These are phyloP conservation scores for Clarias laeviceps DNA, from an alignment of 2,797 vertebrate genomes.

Conservation along the genomic window DNA sequence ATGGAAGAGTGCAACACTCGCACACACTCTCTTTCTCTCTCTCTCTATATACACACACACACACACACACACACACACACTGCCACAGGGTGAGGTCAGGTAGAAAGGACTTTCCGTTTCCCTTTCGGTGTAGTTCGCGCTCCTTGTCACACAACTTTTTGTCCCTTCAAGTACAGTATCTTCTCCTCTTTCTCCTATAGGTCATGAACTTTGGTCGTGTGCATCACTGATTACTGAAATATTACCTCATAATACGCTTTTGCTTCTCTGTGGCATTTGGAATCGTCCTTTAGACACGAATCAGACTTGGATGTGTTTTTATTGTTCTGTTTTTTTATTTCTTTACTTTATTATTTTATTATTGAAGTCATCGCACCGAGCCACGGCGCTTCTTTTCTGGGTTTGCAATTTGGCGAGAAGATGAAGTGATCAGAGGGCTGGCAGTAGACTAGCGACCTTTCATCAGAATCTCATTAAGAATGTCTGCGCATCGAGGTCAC, in stretches of 20 bases:
- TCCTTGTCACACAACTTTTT: slow-evolving; percentile 54
- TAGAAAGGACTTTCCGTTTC: slow-evolving; percentile 69
- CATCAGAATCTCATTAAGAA: slow-evolving; percentile 75
- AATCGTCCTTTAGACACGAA: background rate
- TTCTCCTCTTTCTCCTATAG: slow-evolving; percentile 44
- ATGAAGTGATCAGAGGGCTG: slow-evolving; percentile 9
- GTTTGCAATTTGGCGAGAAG: slow-evolving; percentile 4
- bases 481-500: slow-evolving; percentile 66
- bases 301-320: slow-evolving; percentile 8
- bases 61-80: slow-evolving; percentile 68
- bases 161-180: slow-evolving; percentile 43
- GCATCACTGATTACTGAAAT: background rate
- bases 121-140: slow-evolving; percentile 57
- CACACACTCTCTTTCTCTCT: background rate
- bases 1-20: slow-evolving; percentile 56
- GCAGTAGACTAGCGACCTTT: slow-evolving; percentile 72
- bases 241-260: background rate
- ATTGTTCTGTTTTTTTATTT: background rate
- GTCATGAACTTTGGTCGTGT: slow-evolving; percentile 15
- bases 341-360: too few species aligned
- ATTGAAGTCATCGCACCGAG: too few species aligned
- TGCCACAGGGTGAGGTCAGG: slow-evolving; percentile 62
- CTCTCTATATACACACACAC: background rate
- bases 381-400: background rate
- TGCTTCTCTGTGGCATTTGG: too few species aligned